Evolutionary conservation across 2,888 invertebrate genomes (phyloP).

Genomic region (Tetranychus truncatus): DNA sequence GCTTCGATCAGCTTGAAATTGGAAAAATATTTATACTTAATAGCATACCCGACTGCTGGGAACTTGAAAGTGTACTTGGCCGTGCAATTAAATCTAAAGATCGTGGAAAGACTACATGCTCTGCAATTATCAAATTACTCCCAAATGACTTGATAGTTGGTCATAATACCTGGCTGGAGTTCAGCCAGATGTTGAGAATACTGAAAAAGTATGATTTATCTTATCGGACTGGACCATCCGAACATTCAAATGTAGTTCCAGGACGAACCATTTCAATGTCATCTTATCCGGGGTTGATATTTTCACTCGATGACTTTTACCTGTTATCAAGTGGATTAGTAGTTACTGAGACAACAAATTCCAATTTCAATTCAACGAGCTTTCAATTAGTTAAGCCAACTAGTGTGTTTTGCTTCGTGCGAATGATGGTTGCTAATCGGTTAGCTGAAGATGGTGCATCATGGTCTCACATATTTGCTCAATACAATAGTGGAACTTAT

Average conservation of each 20-base stretch:
- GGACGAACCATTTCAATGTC: constrained; percentile 30
- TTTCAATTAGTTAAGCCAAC: constrained; percentile 20
- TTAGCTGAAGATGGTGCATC: constrained; percentile 31
- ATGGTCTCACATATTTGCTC: constrained; percentile 29
- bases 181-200: constrained; percentile 59
- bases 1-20: neutral
- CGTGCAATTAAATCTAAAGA: neutral
- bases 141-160: constrained; percentile 48
- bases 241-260: constrained; percentile 15
- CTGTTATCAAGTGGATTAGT: constrained; percentile 28
- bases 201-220: constrained; percentile 62
- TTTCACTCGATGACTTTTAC: constrained; percentile 33
- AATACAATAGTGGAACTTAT: constrained; percentile 33
- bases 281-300: constrained; percentile 31
- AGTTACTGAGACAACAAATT: constrained; percentile 19
- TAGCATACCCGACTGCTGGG: no score
- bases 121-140: constrained; percentile 46
- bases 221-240: constrained; percentile 27
- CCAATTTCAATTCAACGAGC: constrained; percentile 12
- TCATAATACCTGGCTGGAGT: constrained; percentile 63
- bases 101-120: constrained; percentile 34
- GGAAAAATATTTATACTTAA: neutral
- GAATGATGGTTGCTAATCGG: constrained; percentile 32
- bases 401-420: constrained; percentile 32
- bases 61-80: neutral